phyloP scores from a whole-genome alignment of 2,888 invertebrate species.

The Epinotia brunnichana region DNA sequence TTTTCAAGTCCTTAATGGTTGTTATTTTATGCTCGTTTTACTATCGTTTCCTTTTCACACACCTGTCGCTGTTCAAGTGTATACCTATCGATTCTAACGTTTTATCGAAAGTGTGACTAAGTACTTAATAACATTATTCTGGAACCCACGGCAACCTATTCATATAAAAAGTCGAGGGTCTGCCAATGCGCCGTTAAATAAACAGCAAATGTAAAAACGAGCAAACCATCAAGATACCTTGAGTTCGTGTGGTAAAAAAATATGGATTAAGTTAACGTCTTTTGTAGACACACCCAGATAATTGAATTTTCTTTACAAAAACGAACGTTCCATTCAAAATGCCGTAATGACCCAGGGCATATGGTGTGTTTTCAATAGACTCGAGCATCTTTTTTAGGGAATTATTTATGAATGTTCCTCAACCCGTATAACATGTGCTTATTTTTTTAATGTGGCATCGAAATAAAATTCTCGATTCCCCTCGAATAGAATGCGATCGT shows the following conservation, averaged over 20 bases:
- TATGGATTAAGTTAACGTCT: slow-evolving; percentile 57
- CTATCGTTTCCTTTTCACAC: slow-evolving; percentile 26
- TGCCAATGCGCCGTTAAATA: slow-evolving; percentile 57
- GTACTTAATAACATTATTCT: slow-evolving; percentile 46
- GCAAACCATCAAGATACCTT: slow-evolving; percentile 49
- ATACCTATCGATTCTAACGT: slow-evolving; percentile 16
- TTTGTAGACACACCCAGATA: slow-evolving; percentile 60
- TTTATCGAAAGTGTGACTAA: slow-evolving; percentile 41
- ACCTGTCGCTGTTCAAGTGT: slow-evolving; percentile 19
- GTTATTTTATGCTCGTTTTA: background rate
- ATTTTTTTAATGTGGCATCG: slow-evolving; percentile 15
- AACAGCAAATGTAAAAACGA: slow-evolving; percentile 61
- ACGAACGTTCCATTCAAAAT: slow-evolving; percentile 62
- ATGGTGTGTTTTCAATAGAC: slow-evolving; percentile 66
- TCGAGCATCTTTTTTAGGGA: slow-evolving; percentile 49
- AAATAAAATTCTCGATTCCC: slow-evolving; percentile 27
- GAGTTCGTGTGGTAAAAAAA: slow-evolving; percentile 51
- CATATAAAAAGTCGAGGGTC: slow-evolving; percentile 51
- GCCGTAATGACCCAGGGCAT: slow-evolving; percentile 67
- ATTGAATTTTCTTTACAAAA: slow-evolving; percentile 70
- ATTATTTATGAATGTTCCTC: slow-evolving; percentile 44
- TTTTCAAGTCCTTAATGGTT: background rate
- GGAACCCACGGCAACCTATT: slow-evolving; percentile 54
- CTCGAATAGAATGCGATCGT: slow-evolving; percentile 23
- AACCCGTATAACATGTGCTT: slow-evolving; percentile 52